Evolutionary conservation across 2,888 invertebrate species (phyloP), one percentile per base, ranked within the genome.

Genomic region (Agelastica alni): DNA sequence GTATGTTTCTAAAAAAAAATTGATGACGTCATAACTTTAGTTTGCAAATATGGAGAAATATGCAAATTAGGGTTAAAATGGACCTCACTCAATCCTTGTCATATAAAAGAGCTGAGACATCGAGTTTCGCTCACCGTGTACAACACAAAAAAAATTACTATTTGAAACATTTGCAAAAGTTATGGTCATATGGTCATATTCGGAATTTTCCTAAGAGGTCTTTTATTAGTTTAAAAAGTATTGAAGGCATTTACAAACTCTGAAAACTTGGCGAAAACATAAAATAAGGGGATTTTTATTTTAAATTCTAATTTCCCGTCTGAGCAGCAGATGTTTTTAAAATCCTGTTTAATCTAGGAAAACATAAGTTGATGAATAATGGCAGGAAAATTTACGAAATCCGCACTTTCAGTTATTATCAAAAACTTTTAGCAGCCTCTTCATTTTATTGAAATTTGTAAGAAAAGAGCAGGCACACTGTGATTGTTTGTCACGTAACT

Each of bases 211-310:
- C 28, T 28, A 42, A 28, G 7, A 42, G 42, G 28, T 42, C 42
- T 42, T 42, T 42, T 42, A 42, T 42, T 42, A 42, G 17, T 42
- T 42, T 28, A 28, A 42, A 34, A 42, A 42, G 42, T 10, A 42
- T 42, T 17, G 37, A 37, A 37, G 4, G 37, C 37, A 37, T 37
- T 37, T 20, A 30, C 28, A 26, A 30, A n/a, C n/a, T 28, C 26
- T 10, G 42, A n/a, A 30, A 16, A 42, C 28, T 42, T 28, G n/a
- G 30, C 16, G 28, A 16, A 34, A 34, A 34, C 34, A 34, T 14
- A 34, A 34, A 42, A 42, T 42, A 26, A 9, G n/a, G 26, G 30
- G 28, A 30, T 28, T 42, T 42, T 42, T 42, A 42, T 42, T 42
- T 42, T 30, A 28, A 42, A 42, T 28, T 30, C 42, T 42, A 42